These are phyloP conservation scores for Chromoteleia sp. DNA, from an alignment of 2,888 invertebrate species.

Conservation along the genomic window DNA sequence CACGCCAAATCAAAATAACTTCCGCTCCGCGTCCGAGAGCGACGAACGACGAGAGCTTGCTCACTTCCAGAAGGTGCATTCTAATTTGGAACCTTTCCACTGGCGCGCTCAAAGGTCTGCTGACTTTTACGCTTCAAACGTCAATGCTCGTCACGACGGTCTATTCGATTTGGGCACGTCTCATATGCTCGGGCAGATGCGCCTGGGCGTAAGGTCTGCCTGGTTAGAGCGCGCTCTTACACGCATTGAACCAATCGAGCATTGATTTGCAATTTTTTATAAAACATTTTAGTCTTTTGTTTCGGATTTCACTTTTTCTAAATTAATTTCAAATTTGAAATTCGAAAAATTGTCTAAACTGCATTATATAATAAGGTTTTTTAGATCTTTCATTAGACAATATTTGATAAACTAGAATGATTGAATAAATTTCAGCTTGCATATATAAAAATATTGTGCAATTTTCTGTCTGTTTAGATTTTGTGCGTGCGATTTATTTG, in stretches of 20 bases:
- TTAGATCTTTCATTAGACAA: no score
- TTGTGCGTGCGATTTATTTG: no score
- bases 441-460: no score
- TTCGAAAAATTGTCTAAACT: no score
- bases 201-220: constrained; percentile 10
- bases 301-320: no score
- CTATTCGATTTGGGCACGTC: constrained; percentile 48
- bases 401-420: no score
- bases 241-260: not conserved
- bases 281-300: no score
- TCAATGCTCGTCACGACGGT: constrained; percentile 47
- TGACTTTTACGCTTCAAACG: constrained; percentile 47
- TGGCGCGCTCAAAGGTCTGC: constrained; percentile 36
- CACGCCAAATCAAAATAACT: constrained; percentile 69
- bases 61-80: constrained; percentile 55
- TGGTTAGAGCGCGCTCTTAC: constrained; percentile 7
- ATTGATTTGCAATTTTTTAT: not conserved
- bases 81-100: constrained; percentile 59
- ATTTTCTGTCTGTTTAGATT: no score
- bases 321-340: no score
- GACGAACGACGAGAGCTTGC: constrained; percentile 25
- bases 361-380: no score
- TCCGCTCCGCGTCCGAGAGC: constrained; percentile 53
- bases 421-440: no score
- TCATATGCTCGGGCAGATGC: constrained; percentile 51